Percentiles rank a stretch among this genome's conserved stretches.
These are phyloP conservation scores for Homarus gammarus DNA, from an alignment of 2,888 invertebrate genomes.

Conservation along the genomic window DNA sequence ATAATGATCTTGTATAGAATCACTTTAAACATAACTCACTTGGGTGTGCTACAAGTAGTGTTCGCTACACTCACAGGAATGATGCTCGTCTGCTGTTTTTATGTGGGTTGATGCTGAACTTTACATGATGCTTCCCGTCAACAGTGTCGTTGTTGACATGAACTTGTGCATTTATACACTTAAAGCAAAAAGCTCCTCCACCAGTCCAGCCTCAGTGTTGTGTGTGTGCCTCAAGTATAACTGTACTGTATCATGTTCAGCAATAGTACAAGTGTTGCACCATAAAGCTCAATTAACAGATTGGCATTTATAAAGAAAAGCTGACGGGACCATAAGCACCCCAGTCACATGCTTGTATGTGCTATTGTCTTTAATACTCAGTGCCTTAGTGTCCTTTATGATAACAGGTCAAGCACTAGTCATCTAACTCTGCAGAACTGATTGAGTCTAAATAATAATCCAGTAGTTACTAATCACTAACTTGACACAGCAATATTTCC, in stretches of 20 bases:
- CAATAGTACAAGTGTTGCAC: neutral
- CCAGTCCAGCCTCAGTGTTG: neutral
- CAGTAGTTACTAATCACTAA: neutral
- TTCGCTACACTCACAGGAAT: neutral
- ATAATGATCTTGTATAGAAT: no score
- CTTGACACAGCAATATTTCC: neutral
- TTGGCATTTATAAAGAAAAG: neutral
- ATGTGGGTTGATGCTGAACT: neutral
- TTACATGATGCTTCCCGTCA: neutral
- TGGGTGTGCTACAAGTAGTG: neutral
- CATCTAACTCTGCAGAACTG: neutral
- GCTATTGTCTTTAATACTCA: neutral
- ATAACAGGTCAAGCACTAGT: constrained; percentile 1
- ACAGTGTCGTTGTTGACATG: neutral
- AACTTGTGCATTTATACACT: neutral
- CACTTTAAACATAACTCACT: neutral
- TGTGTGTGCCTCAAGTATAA: neutral
- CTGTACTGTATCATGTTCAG: neutral
- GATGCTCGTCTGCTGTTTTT: neutral
- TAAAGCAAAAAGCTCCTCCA: constrained; percentile 5
- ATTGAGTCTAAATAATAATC: neutral
- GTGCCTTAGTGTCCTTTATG: neutral
- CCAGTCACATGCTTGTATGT: constrained; percentile 4
- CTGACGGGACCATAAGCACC: constrained; percentile 6
- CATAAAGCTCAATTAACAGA: neutral